Conservation (phyloP, 2,888 invertebrate genomes). For the Drosophila mulleri region DNA sequence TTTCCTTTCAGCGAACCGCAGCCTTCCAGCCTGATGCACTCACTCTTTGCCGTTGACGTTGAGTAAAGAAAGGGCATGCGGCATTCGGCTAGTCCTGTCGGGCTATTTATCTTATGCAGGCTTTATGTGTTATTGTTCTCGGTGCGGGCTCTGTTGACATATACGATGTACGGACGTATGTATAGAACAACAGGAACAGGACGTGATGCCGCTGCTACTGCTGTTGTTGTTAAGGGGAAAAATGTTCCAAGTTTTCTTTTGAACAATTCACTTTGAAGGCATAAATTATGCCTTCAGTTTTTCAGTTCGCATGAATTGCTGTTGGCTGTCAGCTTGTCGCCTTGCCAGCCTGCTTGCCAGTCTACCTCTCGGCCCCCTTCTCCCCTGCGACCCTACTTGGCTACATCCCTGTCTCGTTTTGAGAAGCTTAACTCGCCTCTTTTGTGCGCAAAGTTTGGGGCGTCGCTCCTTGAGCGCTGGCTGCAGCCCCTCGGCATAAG, state of each 20-base stretch:
- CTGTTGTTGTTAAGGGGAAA: constrained; percentile 48
- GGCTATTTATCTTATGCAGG: constrained; percentile 62
- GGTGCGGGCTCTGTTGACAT: constrained; percentile 55
- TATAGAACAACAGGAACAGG: constrained; percentile 37
- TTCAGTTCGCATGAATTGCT: constrained; percentile 66
- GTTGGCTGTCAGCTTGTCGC: constrained; percentile 67
- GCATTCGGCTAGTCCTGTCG: constrained; percentile 41
- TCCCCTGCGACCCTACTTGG: not conserved
- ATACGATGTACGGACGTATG: constrained; percentile 1
- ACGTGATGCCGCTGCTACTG: constrained; percentile 24
- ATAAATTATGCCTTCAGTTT: constrained; percentile 81
- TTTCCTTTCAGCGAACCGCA: constrained; percentile 5
- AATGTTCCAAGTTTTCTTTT: constrained; percentile 66
- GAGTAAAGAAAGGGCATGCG: constrained; percentile 54
- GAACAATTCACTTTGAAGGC: constrained; percentile 80
- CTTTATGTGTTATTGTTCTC: constrained; percentile 58
- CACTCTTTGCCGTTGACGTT: not conserved
- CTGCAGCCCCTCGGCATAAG: constrained; percentile 68
- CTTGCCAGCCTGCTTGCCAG: constrained; percentile 19
- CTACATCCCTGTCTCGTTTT: not conserved
- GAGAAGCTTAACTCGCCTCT: constrained; percentile 65
- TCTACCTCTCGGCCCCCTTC: not conserved
- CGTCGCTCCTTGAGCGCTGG: constrained; percentile 35
- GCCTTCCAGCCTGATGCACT: not conserved
- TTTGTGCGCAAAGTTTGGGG: constrained; percentile 68